A percentile compares a stretch with the other conserved stretches of the same genome.
These are phyloP conservation scores for Rhagoletis pomonella DNA, from an alignment of 1,140 invertebrate genomes.

Conservation along the genomic window DNA sequence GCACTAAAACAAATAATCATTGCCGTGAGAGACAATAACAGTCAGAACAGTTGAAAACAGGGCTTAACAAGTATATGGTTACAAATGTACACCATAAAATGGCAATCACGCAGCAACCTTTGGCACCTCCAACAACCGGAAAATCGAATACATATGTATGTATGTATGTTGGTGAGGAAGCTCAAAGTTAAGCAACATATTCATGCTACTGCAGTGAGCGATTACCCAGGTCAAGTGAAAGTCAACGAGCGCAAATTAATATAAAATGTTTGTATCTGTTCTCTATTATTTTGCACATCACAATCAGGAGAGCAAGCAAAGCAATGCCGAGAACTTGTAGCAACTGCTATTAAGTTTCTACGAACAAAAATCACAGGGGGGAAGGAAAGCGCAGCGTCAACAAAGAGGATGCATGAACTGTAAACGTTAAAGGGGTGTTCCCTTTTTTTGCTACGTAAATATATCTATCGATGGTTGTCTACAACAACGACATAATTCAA, in stretches of 20 bases:
- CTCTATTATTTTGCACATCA: too few species aligned
- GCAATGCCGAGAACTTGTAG: background rate
- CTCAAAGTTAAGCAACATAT: too few species aligned
- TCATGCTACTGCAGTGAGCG: background rate
- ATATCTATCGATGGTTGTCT: too few species aligned
- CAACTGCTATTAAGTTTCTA: background rate
- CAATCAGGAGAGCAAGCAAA: too few species aligned
- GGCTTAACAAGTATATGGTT: background rate
- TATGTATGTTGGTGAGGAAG: too few species aligned
- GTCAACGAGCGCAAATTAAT: conserved; percentile 30
- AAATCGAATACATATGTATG: background rate
- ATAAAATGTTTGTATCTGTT: background rate
- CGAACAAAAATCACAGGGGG: background rate
- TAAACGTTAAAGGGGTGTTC: background rate
- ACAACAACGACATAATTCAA: too few species aligned
- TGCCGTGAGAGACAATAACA: too few species aligned
- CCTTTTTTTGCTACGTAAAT: background rate
- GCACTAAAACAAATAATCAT: too few species aligned
- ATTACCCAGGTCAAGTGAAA: background rate
- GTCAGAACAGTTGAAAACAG: background rate
- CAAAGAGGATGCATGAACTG: background rate
- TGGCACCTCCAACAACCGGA: background rate
- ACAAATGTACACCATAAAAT: background rate
- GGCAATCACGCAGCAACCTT: background rate
- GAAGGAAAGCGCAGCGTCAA: background rate